Conservation (phyloP, 2,113 vertebrate genomes). For the Stigmatopora nigra region DNA sequence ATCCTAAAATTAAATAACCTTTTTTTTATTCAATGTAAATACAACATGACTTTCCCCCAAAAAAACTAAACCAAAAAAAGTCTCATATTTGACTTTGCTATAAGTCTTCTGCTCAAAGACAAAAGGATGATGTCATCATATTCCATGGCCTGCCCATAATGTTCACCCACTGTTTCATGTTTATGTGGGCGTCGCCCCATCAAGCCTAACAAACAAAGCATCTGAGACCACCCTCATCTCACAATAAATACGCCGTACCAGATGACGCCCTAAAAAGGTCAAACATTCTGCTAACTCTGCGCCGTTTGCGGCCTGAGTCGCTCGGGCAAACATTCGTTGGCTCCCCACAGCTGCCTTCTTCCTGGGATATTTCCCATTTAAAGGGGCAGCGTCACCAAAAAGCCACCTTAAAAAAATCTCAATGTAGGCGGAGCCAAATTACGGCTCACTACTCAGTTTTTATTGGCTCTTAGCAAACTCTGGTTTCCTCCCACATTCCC, state of each 20-base stretch:
- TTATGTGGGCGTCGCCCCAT: constrained; percentile 24
- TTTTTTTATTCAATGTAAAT: too few relatives aligned
- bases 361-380: constrained; percentile 30
- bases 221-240: constrained; percentile 36
- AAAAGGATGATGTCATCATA: constrained; percentile 5
- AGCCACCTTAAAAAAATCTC: background rate
- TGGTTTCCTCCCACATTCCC: too few relatives aligned
- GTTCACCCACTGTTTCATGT: background rate
- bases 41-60: too few relatives aligned
- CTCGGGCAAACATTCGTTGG: constrained; percentile 35
- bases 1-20: too few relatives aligned
- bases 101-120: background rate
- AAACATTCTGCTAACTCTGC: constrained; percentile 29
- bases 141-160: background rate
- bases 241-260: constrained; percentile 33
- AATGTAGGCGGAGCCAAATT: too few relatives aligned
- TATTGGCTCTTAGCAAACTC: too few relatives aligned
- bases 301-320: constrained; percentile 23
- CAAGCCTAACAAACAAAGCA: constrained; percentile 26
- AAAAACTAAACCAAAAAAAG: background rate
- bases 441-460: too few relatives aligned
- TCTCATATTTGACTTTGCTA: background rate
- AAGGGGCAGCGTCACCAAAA: background rate
- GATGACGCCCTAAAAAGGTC: constrained; percentile 22
- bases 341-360: constrained; percentile 49